Evolutionary conservation across 2,113 vertebrate genomes (phyloP).

Genomic region (Oryctolagus cuniculus): mOryCun1.1 NC_091442.1:32774501-32775000

Average conservation of each 20-base stretch:
- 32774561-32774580: too few species aligned
- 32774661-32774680: too few species aligned
- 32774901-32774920: background rate
- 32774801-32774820: background rate
- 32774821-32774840: background rate
- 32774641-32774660: too few species aligned
- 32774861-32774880: background rate
- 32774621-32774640: too few species aligned
- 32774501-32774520: too few species aligned
- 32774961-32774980: conserved; percentile 45
- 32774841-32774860: background rate
- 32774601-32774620: too few species aligned
- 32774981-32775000: conserved; percentile 61
- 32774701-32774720: background rate
- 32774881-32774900: background rate
- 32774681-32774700: too few species aligned
- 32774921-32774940: conserved; percentile 38
- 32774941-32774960: conserved; percentile 34
- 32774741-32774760: background rate
- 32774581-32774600: too few species aligned
- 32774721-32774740: background rate
- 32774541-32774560: too few species aligned
- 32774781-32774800: background rate
- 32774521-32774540: too few species aligned
- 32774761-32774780: background rate